These are phyloP conservation scores for Gnathonemus longibarbis DNA, from an alignment of 2,113 vertebrate genomes.

Conservation along the genomic window DNA sequence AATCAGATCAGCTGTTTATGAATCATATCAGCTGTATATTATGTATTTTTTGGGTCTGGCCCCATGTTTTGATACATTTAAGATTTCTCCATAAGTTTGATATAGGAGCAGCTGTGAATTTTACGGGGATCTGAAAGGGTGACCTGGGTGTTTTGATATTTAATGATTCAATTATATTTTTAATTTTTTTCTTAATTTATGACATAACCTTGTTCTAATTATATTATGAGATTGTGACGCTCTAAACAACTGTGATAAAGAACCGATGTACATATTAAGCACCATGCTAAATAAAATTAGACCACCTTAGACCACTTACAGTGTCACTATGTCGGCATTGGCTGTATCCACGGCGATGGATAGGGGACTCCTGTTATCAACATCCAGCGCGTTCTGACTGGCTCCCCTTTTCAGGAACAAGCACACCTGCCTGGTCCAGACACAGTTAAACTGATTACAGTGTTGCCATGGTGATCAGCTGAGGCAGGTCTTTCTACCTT, in stretches of 20 bases:
- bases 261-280: not conserved
- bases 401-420: slow-evolving; percentile 95
- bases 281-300: not conserved
- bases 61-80: not conserved
- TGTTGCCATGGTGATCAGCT: not conserved
- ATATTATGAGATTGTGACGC: not conserved
- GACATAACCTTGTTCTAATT: not conserved
- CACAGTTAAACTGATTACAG: not conserved
- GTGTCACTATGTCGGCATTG: slow-evolving; percentile 93
- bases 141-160: not conserved
- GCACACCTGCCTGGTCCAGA: slow-evolving; percentile 80
- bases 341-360: slow-evolving; percentile 89
- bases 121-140: not conserved
- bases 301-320: slow-evolving; percentile 65
- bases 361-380: slow-evolving; percentile 85
- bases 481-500: not conserved
- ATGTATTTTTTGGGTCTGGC: not conserved
- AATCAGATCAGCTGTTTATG: not conserved
- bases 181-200: not conserved
- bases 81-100: not conserved
- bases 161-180: not conserved
- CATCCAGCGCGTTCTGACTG: slow-evolving; percentile 89
- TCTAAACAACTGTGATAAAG: not conserved
- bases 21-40: not conserved
- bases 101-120: not conserved